Evolutionary conservation across 2,888 invertebrate genomes (phyloP).

Genomic region (Temnothorax rugatulus): DNA sequence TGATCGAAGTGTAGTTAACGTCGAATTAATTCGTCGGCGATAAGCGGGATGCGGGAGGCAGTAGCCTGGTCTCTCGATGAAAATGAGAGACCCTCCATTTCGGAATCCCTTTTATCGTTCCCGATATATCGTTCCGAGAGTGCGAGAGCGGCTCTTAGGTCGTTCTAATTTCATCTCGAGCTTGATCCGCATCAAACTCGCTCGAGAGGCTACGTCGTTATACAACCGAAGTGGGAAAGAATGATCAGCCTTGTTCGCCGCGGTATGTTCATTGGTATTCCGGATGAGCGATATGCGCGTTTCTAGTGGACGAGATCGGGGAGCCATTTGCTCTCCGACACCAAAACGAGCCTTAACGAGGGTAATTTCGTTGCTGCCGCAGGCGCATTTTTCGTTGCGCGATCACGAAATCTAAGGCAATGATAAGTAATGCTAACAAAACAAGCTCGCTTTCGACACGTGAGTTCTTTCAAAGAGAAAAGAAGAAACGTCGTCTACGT

Average conservation of each 20-base stretch:
- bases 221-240: slow-evolving; percentile 64
- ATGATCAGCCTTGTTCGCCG: slow-evolving; percentile 73
- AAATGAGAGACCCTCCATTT: slow-evolving; percentile 20
- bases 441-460: background rate
- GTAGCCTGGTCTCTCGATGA: slow-evolving; percentile 27
- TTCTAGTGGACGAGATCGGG: slow-evolving; percentile 65
- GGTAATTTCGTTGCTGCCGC: slow-evolving; percentile 70
- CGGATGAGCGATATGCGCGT: slow-evolving; percentile 56
- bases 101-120: slow-evolving; percentile 13
- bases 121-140: slow-evolving; percentile 21
- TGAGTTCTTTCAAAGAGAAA: background rate
- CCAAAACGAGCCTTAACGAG: slow-evolving; percentile 60
- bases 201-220: slow-evolving; percentile 54
- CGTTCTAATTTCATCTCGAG: slow-evolving; percentile 63
- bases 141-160: slow-evolving; percentile 41
- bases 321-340: slow-evolving; percentile 14
- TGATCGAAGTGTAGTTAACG: background rate
- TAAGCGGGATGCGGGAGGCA: slow-evolving; percentile 36
- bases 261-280: slow-evolving; percentile 72
- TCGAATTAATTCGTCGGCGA: slow-evolving; percentile 35
- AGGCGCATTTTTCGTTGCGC: slow-evolving; percentile 49
- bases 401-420: slow-evolving; percentile 1
- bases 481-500: background rate
- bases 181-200: slow-evolving; percentile 64
- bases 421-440: slow-evolving; percentile 1